These are phyloP conservation scores for Henricia sp. DNA, from an alignment of 53 echinoderm and acorn worm genomes.

Conservation along the genomic window DNA sequence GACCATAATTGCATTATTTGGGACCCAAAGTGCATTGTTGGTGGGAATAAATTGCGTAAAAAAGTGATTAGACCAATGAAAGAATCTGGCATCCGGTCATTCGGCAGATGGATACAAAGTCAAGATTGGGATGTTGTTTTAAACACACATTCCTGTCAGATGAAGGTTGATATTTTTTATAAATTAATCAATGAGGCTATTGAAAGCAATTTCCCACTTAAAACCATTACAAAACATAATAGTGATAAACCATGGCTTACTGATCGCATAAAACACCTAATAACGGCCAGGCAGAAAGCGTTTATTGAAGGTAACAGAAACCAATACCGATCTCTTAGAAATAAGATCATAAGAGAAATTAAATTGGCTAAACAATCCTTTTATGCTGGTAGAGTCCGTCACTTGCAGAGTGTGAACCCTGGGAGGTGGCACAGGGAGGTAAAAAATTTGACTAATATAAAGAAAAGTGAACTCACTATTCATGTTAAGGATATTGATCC, in stretches of 20 bases:
- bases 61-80: neutral
- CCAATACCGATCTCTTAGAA: neutral
- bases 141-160: too few species aligned
- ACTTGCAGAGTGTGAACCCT: neutral
- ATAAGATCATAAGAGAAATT: neutral
- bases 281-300: neutral
- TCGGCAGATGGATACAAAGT: neutral
- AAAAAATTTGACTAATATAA: neutral
- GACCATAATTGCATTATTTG: slow-evolving; percentile 9
- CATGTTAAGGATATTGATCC: slow-evolving; percentile 5
- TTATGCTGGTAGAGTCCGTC: neutral
- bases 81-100: neutral
- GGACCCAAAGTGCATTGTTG: neutral
- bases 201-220: too few species aligned
- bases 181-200: too few species aligned
- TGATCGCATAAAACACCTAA: neutral
- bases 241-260: slow-evolving; percentile 24
- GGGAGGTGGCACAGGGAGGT: slow-evolving; percentile 15
- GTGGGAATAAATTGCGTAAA: neutral
- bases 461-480: neutral
- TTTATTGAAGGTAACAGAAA: neutral
- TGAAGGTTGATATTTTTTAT: too few species aligned
- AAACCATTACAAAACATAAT: too few species aligned
- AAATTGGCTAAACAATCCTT: neutral
- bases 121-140: too few species aligned